Evolutionary conservation across 2,113 vertebrate genomes (phyloP), one percentile per base, ranked within the genome.

Genomic region (Ptilorrhoa leucosticta): DNA sequence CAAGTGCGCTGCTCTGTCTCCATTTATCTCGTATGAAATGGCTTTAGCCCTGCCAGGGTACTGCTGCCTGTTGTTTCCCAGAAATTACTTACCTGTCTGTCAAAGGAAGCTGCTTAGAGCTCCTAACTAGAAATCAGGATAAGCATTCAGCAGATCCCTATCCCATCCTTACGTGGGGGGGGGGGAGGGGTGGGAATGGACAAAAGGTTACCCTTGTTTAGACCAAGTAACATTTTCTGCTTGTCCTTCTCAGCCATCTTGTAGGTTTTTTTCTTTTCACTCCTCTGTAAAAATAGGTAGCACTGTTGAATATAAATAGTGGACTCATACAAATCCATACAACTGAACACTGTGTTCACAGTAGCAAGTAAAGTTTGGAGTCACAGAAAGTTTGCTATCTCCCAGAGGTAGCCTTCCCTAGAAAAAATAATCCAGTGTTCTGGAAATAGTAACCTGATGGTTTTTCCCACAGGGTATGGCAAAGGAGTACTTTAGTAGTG

Each of bases 41-140:
- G 37, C 81, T 87, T 65, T 50, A 87, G 73, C 44, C 35, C 19
- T 91, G 77, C 53, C 45, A 58, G 50, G 10, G 23, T 68, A 65
- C 35, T 53, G 37, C 58, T 90, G 65, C 72, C 64, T 81, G 24
- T 85, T 93, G 42, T 88, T 88, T 88, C 68, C 47, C 53, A 77
- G 87, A 81, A 93, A 96, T 90, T 88, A 47, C 75, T 91, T 71
- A 86, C 90, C 79, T 93, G 33, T 88, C 79, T 92, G 79, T 96
- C 71, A 75, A 86, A 47, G 21, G 70, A 89, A 94, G 42, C 66
- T 89, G 50, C 72, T 84, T 78, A 40, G 61, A 71, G 89, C 72
- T 79, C 30, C 73, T 53, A 53, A 64, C 58, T 73, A 92, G 87
- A 83, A 91, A 90, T 79, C 57, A 57, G 71, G 45, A 44, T 83